Percentiles rank a stretch among this genome's conserved stretches.
Conservation (phyloP, 2,113 vertebrate genomes). For the Odontesthes bonariensis region DNA sequence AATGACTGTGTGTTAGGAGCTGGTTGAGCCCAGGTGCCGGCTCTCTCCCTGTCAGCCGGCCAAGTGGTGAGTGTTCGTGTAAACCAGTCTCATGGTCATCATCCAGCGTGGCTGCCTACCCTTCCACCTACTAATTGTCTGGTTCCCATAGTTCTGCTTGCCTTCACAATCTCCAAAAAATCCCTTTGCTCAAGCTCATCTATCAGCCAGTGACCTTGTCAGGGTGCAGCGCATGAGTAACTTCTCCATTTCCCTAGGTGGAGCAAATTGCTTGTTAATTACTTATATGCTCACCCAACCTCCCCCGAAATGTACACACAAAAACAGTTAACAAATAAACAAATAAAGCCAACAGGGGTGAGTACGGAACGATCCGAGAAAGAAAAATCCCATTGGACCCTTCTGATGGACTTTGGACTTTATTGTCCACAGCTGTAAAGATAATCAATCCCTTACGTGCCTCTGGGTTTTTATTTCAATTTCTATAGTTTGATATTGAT, state of each 20-base stretch:
- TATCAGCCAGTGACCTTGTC: slow-evolving; percentile 83
- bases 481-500: not conserved
- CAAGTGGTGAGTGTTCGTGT: slow-evolving; percentile 73
- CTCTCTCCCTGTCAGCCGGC: slow-evolving; percentile 65
- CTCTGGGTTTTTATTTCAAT: not conserved
- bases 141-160: slow-evolving; percentile 80
- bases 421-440: slow-evolving; percentile 11
- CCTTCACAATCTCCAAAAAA: slow-evolving; percentile 73
- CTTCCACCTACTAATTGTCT: slow-evolving; percentile 73
- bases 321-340: slow-evolving; percentile 59
- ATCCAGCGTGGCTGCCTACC: slow-evolving; percentile 75
- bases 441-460: not conserved
- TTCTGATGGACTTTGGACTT: slow-evolving; percentile 5
- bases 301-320: slow-evolving; percentile 22
- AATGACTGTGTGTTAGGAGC: slow-evolving; percentile 67
- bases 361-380: slow-evolving; percentile 2
- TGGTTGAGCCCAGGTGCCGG: slow-evolving; percentile 70
- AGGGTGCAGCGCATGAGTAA: slow-evolving; percentile 73
- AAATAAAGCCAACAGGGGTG: slow-evolving; percentile 27
- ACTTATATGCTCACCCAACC: slow-evolving; percentile 62
- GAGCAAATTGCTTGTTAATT: slow-evolving; percentile 76
- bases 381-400: not conserved
- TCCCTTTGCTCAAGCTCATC: slow-evolving; percentile 77
- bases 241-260: slow-evolving; percentile 67
- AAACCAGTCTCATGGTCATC: slow-evolving; percentile 72